Evolutionary conservation across 2,113 vertebrate genomes (phyloP), one percentile per base, ranked within the genome.

Genomic region (Podarcis muralis): DNA sequence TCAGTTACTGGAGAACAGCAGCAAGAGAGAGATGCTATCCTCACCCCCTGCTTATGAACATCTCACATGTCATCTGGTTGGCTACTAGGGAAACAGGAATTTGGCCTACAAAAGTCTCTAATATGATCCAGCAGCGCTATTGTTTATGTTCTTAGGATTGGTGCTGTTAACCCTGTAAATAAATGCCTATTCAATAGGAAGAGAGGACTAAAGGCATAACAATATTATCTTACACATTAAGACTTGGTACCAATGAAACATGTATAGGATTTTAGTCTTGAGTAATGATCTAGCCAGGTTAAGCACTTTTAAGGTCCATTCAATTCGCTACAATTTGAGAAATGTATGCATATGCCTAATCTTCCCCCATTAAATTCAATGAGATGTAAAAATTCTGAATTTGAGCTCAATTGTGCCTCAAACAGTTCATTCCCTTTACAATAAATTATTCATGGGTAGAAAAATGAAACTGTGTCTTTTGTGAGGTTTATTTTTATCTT

Each of bases 381-480:
- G 59, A 77, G 62, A 66, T 48, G 76, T 66, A 16, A 78, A 86
- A 78, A 25, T 68, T 37, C 27, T 86, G 59, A 86, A 86, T 20
- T 77, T 62, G 35, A 66, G 35, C 23, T 86, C 62, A 72, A 27
- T 77, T 16, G 5, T 77, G 59, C 9, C 37, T 22, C 11, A 25
- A n/a, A 48, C 75, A 68, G 16, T n/a, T 88, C 95, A 85, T 92
- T 96, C 87, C 90, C 86, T 93, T 94, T 93, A 94, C 90, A 95
- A 94, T 94, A 96, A 94, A 88, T 92, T 94, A 93, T 95, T 94
- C 88, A 93, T 88, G 93, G 92, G 86, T 88, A 92, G 84, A 85
- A 93, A 93, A 94, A 95, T 94, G 94, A 95, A 95, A 95, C 91
- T 92, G 9, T 94, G 57, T 77, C 87, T 87, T 95, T 95, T 95